Percentiles rank a stretch among this genome's conserved stretches.
phyloP scores from a whole-genome alignment of 2,113 vertebrate species.

The Pseudorasbora parva region DNA sequence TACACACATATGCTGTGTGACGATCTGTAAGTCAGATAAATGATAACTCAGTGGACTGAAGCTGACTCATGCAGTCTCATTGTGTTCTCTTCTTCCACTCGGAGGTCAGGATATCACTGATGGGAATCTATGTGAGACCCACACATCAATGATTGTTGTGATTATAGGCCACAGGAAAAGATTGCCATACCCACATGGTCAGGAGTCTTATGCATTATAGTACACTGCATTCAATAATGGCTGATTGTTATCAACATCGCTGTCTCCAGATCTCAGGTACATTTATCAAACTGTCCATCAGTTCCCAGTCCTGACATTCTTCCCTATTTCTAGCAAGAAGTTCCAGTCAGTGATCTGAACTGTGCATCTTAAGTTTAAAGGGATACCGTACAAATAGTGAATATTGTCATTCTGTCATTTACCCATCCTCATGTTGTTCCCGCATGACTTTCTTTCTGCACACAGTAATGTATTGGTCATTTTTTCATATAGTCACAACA shows the following conservation, averaged over 20 bases:
- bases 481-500: not conserved
- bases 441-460: not conserved
- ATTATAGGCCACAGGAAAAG: not conserved
- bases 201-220: constrained; percentile 3
- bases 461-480: too few species aligned
- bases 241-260: constrained; percentile 18
- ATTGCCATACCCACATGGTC: not conserved
- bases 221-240: not conserved
- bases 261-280: not conserved
- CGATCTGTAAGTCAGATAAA: constrained; percentile 50
- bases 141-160: constrained; percentile 18
- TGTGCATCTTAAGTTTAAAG: not conserved
- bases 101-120: constrained; percentile 40
- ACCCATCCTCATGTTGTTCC: not conserved
- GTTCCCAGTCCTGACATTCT: not conserved
- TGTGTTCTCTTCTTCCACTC: constrained; percentile 11
- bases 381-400: not conserved
- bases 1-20: not conserved
- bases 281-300: constrained; percentile 28
- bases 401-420: constrained; percentile 5
- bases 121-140: constrained; percentile 45
- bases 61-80: constrained; percentile 26
- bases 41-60: constrained; percentile 16
- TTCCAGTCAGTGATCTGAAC: not conserved
- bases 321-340: not conserved